A percentile compares a stretch with the other conserved stretches of the same genome.
phyloP scores from a whole-genome alignment of 2,113 vertebrate species.

The Passer montanus region DNA sequence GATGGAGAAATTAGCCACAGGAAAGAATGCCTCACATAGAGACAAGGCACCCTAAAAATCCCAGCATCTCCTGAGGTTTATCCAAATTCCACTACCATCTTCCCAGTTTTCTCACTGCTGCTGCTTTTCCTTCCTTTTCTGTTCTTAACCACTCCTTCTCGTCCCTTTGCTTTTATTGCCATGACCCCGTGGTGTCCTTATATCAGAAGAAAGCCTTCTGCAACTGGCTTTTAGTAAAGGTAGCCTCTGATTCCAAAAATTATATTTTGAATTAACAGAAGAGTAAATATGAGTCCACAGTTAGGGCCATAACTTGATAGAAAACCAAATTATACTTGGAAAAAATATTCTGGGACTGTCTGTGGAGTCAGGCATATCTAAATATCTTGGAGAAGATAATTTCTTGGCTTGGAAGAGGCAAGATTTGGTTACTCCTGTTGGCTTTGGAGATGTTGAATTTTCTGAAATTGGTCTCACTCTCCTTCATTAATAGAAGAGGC shows the following conservation, averaged over 20 bases:
- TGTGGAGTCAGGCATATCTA: not conserved
- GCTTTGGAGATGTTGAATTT: not conserved
- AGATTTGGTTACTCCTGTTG: not conserved
- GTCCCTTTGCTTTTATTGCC: not conserved
- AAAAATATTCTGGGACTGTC: not conserved
- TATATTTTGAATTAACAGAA: not conserved
- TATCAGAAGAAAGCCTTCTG: not conserved
- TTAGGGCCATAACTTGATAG: not conserved
- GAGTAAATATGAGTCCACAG: not conserved
- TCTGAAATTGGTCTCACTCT: not conserved
- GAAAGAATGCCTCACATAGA: not conserved
- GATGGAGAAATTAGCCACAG: not conserved
- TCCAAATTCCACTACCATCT: not conserved
- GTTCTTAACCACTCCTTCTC: not conserved
- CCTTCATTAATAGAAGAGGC: not conserved
- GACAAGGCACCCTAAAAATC: not conserved
- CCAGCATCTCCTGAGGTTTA: not conserved
- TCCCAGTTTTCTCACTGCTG: not conserved
- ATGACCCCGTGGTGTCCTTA: not conserved
- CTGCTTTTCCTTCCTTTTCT: not conserved
- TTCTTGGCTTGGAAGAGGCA: not conserved
- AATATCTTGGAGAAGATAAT: not conserved
- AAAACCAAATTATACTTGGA: not conserved
- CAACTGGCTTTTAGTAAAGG: not conserved
- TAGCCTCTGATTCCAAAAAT: not conserved